phyloP scores from a whole-genome alignment of 2,888 invertebrate genomes.

The Aphrophora alni region DNA sequence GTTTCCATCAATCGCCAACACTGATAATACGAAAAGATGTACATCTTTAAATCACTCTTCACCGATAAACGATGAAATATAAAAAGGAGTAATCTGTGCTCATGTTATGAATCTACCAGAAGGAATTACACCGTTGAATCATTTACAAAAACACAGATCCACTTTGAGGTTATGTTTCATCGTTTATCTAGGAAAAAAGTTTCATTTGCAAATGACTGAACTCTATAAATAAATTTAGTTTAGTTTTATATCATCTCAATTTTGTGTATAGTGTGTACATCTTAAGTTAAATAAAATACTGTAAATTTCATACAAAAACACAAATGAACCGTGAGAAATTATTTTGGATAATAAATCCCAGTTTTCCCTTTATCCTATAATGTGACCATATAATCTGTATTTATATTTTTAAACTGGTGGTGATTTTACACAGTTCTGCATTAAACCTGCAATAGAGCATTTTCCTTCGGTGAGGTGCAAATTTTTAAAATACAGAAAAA shows the following conservation, averaged over 20 bases:
- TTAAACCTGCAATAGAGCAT: too few relatives aligned
- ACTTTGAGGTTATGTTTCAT: background rate
- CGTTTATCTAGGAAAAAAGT: background rate
- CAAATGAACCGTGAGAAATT: background rate
- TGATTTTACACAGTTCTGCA: too few relatives aligned
- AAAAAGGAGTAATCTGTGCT: background rate
- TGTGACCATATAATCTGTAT: too few relatives aligned
- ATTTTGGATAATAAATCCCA: too few relatives aligned
- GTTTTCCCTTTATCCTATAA: too few relatives aligned
- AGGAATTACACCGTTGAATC: background rate
- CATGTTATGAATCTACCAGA: background rate
- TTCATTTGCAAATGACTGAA: constrained; percentile 6
- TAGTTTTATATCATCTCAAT: background rate
- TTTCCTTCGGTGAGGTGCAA: too few relatives aligned
- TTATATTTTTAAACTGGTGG: too few relatives aligned
- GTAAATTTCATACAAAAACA: constrained; percentile 9
- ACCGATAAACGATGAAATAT: background rate
- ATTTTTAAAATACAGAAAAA: too few relatives aligned
- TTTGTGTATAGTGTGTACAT: background rate
- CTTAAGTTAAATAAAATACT: background rate
- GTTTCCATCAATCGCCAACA: background rate
- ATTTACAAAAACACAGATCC: background rate
- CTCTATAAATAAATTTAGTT: background rate
- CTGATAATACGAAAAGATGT: background rate
- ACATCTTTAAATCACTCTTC: background rate